phyloP scores from a whole-genome alignment of 2,113 vertebrate species.

The Microcebus ravelobensis region DNA sequence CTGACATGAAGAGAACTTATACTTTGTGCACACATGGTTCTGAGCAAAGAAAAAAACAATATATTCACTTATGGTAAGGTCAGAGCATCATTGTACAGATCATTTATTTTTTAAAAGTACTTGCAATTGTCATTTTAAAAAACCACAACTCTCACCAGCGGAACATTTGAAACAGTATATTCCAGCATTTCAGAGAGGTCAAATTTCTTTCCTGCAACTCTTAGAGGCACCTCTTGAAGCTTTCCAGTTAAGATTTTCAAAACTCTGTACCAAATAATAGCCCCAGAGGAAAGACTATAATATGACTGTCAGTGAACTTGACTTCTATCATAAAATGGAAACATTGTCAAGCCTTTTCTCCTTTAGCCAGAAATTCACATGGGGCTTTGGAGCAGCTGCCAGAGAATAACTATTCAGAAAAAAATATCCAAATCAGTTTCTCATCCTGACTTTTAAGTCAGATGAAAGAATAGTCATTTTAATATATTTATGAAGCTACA shows the following conservation, averaged over 20 bases:
- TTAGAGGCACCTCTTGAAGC: conserved; percentile 54
- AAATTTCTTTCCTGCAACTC: conserved; percentile 57
- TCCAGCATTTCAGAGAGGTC: conserved; percentile 2
- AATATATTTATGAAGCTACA: neutral
- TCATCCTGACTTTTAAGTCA: conserved; percentile 8
- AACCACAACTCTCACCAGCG: conserved; percentile 44
- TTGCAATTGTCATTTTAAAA: conserved; percentile 58
- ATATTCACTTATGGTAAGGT: neutral
- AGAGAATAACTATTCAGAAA: conserved; percentile 17
- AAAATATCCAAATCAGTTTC: conserved; percentile 5
- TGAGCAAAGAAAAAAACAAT: conserved; percentile 14
- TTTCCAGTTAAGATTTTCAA: conserved; percentile 60
- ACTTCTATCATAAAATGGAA: conserved; percentile 59
- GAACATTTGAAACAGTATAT: conserved; percentile 34
- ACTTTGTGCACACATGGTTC: neutral
- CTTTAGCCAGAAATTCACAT: conserved; percentile 10
- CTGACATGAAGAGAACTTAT: neutral
- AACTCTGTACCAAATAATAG: conserved; percentile 48
- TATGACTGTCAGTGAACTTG: conserved; percentile 47
- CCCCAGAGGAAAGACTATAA: conserved; percentile 46
- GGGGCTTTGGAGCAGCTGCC: neutral
- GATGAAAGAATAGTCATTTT: neutral
- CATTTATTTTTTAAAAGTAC: conserved; percentile 53
- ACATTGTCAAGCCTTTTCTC: conserved; percentile 28
- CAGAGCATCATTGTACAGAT: neutral